Conservation (phyloP, 2,113 vertebrate genomes). For the Catharus bicknelli region DNA sequence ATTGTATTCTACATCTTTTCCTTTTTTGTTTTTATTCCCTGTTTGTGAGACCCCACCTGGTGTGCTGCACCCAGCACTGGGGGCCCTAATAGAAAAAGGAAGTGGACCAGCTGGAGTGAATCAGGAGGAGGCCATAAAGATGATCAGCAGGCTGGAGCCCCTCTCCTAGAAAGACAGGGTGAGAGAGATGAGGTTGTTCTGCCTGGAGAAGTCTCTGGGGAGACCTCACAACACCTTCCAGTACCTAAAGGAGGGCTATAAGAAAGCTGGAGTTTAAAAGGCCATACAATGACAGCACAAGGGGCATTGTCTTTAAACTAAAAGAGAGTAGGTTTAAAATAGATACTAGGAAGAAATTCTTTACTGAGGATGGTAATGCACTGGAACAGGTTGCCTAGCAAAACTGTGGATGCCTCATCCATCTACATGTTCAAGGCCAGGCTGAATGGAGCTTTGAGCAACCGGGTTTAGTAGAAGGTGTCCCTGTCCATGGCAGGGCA, state of each 20-base stretch:
- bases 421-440: not conserved
- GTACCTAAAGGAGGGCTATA: not conserved
- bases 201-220: not conserved
- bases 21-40: not conserved
- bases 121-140: not conserved
- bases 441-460: not conserved
- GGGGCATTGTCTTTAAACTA: not conserved
- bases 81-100: not conserved
- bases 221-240: not conserved
- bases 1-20: accelerated
- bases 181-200: not conserved
- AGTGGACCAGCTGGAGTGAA: not conserved
- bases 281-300: not conserved
- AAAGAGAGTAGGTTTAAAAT: not conserved
- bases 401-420: not conserved
- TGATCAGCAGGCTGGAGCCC: not conserved
- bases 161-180: too few species aligned
- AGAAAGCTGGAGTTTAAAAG: not conserved
- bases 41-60: not conserved
- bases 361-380: not conserved
- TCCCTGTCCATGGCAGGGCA: not conserved
- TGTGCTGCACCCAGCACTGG: not conserved
- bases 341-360: not conserved
- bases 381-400: not conserved
- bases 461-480: not conserved